Conservation (phyloP, 2,888 invertebrate genomes). For the Ptilodon capucinus region DNA sequence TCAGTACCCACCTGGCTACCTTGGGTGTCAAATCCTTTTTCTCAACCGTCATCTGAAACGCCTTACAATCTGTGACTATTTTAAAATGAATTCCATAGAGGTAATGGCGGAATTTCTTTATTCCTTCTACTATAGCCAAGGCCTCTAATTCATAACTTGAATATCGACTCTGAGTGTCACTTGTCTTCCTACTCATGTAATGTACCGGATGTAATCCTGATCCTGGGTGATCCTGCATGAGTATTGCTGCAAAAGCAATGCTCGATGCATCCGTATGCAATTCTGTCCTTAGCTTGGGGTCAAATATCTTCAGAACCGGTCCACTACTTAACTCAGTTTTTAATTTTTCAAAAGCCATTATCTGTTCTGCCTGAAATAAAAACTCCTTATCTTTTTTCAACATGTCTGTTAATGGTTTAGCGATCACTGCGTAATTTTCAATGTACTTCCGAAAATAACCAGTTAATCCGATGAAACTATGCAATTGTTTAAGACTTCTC, state of each 20-base stretch:
- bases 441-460: constrained; percentile 26
- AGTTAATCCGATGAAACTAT: constrained; percentile 25
- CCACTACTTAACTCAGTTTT: not conserved
- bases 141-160: constrained; percentile 11
- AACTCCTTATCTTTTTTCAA: constrained; percentile 1
- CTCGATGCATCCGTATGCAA: constrained; percentile 2
- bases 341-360: not conserved
- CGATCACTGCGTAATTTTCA: constrained; percentile 15
- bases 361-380: not conserved
- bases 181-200: constrained; percentile 1
- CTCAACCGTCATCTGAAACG: constrained; percentile 1
- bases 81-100: constrained; percentile 7
- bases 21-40: constrained; percentile 2
- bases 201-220: not conserved
- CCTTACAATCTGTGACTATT: constrained; percentile 8
- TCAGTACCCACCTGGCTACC: constrained; percentile 6
- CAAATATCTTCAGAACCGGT: constrained; percentile 1
- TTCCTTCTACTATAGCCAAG: constrained; percentile 3
- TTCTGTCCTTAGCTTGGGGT: not conserved
- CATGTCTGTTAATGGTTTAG: constrained; percentile 15
- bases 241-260: constrained; percentile 2
- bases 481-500: constrained; percentile 17
- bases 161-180: constrained; percentile 1
- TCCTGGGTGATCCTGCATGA: constrained; percentile 3
- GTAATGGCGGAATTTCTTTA: constrained; percentile 9